A percentile compares a stretch with the other conserved stretches of the same genome.
Conservation (phyloP, 2,113 vertebrate species). For the Podarcis raffonei region DNA sequence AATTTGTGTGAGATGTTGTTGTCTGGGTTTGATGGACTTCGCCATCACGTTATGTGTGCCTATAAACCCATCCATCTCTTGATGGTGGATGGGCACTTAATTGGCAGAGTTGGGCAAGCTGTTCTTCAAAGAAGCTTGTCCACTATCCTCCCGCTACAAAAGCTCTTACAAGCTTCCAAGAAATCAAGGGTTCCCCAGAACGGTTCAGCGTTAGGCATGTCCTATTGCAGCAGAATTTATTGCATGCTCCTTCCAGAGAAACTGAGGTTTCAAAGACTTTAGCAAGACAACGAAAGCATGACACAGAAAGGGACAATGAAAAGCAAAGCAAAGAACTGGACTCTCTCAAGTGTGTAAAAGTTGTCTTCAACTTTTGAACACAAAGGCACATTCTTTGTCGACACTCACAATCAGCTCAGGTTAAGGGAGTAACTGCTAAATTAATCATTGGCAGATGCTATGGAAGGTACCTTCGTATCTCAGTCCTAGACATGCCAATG, state of each 20-base stretch:
- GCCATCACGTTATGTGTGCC: neutral
- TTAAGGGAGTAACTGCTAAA: too few species aligned
- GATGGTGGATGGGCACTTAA: neutral
- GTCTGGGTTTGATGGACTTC: neutral
- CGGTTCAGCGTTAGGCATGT: neutral
- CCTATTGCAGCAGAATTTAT: neutral
- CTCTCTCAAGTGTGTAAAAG: too few species aligned
- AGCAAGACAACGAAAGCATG: neutral
- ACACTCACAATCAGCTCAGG: too few species aligned
- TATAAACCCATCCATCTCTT: neutral
- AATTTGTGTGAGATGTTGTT: neutral
- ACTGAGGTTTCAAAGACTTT: neutral
- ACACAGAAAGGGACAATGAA: neutral
- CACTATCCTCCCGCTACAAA: neutral
- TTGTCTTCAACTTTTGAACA: too few species aligned
- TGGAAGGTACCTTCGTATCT: too few species aligned
- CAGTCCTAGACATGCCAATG: too few species aligned
- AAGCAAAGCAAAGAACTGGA: neutral
- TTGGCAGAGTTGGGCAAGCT: neutral
- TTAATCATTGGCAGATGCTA: too few species aligned
- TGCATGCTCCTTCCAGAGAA: neutral
- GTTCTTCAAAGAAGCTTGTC: neutral
- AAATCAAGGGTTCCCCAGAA: neutral
- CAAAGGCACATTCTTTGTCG: too few species aligned
- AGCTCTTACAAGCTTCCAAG: neutral